A percentile compares a stretch with the other conserved stretches of the same genome.
phyloP scores from a whole-genome alignment of 1,140 invertebrate species.

The Drepana arcuata region DNA sequence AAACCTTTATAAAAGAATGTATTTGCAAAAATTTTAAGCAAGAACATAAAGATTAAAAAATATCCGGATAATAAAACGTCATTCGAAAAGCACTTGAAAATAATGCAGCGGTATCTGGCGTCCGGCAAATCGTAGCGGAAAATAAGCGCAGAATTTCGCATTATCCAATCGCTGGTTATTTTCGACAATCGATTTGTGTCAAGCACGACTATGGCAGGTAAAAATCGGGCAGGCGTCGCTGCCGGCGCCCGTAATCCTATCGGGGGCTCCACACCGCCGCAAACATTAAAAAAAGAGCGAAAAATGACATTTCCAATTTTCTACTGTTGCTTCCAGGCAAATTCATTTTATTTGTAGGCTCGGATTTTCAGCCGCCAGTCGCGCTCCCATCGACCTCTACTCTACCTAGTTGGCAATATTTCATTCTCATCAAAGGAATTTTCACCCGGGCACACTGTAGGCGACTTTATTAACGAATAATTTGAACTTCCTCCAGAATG shows the following conservation, averaged over 20 bases:
- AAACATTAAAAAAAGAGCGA: constrained; percentile 62
- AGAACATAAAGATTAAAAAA: too few relatives aligned
- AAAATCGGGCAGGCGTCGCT: constrained; percentile 31
- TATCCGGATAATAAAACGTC: too few relatives aligned
- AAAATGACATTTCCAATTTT: constrained; percentile 71
- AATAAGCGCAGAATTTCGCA: too few relatives aligned
- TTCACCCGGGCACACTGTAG: too few relatives aligned
- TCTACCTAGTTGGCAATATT: too few relatives aligned
- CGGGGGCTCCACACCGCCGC: constrained; percentile 37
- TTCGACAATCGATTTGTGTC: constrained; percentile 37
- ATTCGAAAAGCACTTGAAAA: too few relatives aligned
- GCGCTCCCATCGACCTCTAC: too few relatives aligned
- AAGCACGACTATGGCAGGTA: constrained; percentile 34
- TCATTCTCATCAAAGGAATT: constrained; percentile 52
- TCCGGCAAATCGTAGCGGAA: too few relatives aligned
- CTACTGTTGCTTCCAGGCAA: constrained; percentile 57
- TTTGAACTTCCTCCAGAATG: constrained; percentile 30
- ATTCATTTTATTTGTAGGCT: constrained; percentile 63
- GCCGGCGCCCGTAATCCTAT: constrained; percentile 48
- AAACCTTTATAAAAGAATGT: too few relatives aligned
- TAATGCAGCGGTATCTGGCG: too few relatives aligned
- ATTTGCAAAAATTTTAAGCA: too few relatives aligned
- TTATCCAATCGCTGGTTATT: too few relatives aligned
- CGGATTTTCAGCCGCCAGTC: constrained; percentile 48
- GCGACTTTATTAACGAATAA: constrained; percentile 51